Evolutionary conservation across 30 jellyfish, hydroid and myxozoan genomes (phyloP).

Genomic region (Chironex yamaguchii): DNA sequence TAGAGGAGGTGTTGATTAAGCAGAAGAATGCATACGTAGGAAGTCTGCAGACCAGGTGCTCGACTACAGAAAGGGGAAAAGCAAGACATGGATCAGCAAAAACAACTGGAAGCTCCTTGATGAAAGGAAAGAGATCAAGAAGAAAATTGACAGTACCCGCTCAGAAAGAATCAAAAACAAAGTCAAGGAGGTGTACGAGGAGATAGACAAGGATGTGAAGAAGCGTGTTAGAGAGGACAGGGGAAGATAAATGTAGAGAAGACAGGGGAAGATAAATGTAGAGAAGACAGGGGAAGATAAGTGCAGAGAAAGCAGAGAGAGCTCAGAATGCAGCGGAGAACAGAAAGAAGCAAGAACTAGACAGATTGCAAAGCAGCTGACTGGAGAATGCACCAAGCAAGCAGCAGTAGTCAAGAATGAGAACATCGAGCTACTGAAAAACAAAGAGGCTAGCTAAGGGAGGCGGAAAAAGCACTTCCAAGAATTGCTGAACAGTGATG

Average conservation of each 20-base stretch:
- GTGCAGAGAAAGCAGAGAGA: neutral
- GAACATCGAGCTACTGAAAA: neutral
- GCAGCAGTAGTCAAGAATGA: neutral
- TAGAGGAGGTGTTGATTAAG: neutral
- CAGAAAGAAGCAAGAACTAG: neutral
- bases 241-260: neutral
- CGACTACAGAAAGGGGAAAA: neutral
- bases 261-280: neutral
- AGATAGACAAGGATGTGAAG: neutral
- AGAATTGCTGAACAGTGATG: neutral
- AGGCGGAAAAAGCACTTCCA: neutral
- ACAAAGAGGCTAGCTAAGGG: neutral
- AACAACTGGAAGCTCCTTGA: neutral
- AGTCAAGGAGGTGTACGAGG: neutral
- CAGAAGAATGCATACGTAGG: neutral
- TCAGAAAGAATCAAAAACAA: neutral
- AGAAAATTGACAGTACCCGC: neutral
- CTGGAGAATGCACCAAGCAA: neutral
- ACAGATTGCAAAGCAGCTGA: neutral
- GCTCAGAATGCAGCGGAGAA: neutral
- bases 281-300: neutral
- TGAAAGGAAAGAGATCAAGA: neutral
- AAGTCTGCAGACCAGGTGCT: neutral
- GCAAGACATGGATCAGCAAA: neutral
- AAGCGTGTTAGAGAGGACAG: neutral